Conservation (phyloP, 2,888 invertebrate species). For the Deladenus siricidicola region DNA sequence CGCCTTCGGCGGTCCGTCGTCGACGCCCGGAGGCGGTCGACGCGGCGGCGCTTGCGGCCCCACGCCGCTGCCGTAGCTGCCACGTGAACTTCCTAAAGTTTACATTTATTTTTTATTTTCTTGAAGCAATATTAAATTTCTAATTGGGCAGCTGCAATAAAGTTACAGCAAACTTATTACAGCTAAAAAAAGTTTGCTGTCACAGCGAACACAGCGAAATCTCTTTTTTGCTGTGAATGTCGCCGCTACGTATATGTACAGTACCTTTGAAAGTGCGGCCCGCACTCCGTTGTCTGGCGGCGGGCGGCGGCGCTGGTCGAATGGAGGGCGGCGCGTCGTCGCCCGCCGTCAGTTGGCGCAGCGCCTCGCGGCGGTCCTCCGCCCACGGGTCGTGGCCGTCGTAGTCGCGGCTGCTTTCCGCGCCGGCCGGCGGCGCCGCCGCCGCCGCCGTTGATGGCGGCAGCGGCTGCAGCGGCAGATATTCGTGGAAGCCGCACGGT, state of each 20-base stretch:
- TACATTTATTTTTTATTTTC: neutral
- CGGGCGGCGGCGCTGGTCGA: neutral
- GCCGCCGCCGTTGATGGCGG: neutral
- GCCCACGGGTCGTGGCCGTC: constrained; percentile 46
- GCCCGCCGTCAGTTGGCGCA: constrained; percentile 43
- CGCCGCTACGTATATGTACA: neutral
- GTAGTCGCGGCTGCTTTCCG: neutral
- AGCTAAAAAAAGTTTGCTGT: too few species aligned
- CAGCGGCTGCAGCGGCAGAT: neutral
- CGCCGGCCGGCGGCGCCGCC: neutral
- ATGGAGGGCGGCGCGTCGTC: neutral
- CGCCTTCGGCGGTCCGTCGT: constrained; percentile 12
- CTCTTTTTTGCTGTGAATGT: too few species aligned
- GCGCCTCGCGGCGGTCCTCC: constrained; percentile 46
- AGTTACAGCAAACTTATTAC: too few species aligned
- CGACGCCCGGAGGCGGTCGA: too few species aligned
- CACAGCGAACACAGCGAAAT: too few species aligned
- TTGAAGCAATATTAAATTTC: neutral
- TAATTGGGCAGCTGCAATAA: neutral
- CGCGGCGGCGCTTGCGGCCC: neutral
- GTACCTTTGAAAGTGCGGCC: neutral
- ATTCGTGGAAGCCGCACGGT: constrained; percentile 17
- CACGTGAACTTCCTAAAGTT: neutral
- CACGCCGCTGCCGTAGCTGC: neutral
- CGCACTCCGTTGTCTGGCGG: neutral